These are phyloP conservation scores for Plutella xylostella DNA, from an alignment of 2,888 invertebrate genomes.

Conservation along the genomic window DNA sequence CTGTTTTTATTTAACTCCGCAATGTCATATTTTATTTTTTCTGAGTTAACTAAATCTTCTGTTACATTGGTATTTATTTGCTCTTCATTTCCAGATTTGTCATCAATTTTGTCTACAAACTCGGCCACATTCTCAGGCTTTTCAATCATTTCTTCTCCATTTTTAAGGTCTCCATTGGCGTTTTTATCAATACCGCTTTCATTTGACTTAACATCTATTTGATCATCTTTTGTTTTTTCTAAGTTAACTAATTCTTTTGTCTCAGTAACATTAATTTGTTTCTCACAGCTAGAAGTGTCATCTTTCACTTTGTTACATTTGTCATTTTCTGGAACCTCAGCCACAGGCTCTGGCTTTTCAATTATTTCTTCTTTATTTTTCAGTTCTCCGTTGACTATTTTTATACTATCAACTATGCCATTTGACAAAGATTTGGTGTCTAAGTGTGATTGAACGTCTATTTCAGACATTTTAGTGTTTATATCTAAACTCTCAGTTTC, in stretches of 20 bases:
- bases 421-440: conserved; percentile 23
- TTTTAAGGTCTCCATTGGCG: background rate
- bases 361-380: background rate
- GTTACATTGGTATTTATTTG: background rate
- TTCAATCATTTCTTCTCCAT: background rate
- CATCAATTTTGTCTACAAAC: background rate
- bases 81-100: no score
- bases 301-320: background rate
- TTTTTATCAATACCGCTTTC: background rate
- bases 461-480: conserved; percentile 41
- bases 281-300: no score
- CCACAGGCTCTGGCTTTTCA: background rate
- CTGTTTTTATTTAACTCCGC: background rate
- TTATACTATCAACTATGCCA: conserved; percentile 26
- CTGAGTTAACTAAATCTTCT: background rate
- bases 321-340: background rate
- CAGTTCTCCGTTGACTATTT: conserved; percentile 14
- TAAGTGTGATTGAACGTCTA: conserved; percentile 25
- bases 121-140: background rate
- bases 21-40: background rate
- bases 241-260: no score
- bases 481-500: conserved; percentile 36
- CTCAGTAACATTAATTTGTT: no score
- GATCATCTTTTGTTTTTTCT: no score
- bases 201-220: no score